Evolutionary conservation across 2,113 vertebrate genomes (phyloP).

Genomic region (Colossoma macropomum): DNA sequence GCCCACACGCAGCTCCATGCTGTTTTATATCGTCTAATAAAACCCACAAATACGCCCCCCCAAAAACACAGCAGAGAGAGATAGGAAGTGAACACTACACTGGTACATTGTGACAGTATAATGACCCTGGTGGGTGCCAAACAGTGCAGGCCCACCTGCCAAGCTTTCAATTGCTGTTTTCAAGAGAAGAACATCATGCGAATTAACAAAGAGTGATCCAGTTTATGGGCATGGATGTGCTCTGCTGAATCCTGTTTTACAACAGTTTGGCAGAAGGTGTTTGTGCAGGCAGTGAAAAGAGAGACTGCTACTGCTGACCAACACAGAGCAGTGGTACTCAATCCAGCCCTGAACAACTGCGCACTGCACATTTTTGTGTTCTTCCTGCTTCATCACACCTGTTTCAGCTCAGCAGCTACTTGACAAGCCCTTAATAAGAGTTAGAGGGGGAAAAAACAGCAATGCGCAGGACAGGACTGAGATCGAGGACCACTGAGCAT

Average conservation of each 20-base stretch:
- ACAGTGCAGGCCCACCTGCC: background rate
- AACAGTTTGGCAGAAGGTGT: background rate
- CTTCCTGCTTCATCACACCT: background rate
- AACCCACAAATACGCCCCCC: too few relatives aligned
- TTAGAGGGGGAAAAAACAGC: background rate
- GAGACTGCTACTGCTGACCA: background rate
- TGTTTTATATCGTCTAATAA: too few relatives aligned
- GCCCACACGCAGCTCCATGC: too few relatives aligned
- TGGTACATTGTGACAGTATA: constrained; percentile 2
- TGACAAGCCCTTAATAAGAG: background rate
- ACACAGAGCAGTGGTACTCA: background rate
- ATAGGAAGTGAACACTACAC: background rate
- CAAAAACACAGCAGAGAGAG: background rate
- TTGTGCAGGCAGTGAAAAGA: background rate
- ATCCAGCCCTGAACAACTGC: background rate
- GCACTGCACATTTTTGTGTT: background rate
- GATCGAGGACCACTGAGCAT: too few relatives aligned
- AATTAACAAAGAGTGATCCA: background rate
- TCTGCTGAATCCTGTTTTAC: background rate
- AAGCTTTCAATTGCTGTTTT: background rate
- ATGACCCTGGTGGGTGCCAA: background rate
- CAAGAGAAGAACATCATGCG: constrained; percentile 7
- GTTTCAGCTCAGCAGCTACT: too few relatives aligned
- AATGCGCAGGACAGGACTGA: too few relatives aligned
- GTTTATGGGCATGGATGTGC: background rate